Evolutionary conservation across 2,888 invertebrate genomes (phyloP), one percentile per base, ranked within the genome.

Genomic region (Clepsis dumicolana): DNA sequence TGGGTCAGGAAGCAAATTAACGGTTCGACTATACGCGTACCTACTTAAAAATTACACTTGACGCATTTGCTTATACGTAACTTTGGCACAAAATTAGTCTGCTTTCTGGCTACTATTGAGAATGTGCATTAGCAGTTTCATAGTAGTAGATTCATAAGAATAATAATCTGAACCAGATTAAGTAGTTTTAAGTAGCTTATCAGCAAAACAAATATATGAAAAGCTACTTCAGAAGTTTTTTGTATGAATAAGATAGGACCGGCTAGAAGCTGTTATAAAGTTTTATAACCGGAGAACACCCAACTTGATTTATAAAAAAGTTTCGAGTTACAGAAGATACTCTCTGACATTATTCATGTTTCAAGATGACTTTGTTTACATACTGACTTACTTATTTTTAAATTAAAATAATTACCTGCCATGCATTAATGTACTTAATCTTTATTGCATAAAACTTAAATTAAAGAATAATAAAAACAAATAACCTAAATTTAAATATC

Each of bases 221-320:
- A 80, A 83, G 89, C 90, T 89, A 84, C 91, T 86, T 85, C 86
- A 90, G 90, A 80, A 91, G 91, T 88, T 79, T 77, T 77, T 75
- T 84, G 80, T 86, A 77, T 79, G 77, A 75, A 65, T 72, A 72
- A 86, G 91, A 91, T 91, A 90, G 84, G 77, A 79, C 71, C 71
- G 70, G 72, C 72, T 78, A 77, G 82, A 84, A 84, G 84, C 83
- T 82, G 82, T 82, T 80, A 80, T 82, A 83, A 82, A 70, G 71
- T 83, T 77, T 84, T 85, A 84, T 80, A 77, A 65, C 66, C 66
- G 71, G 75, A 73, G 84, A 80, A 79, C 86, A 85, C 88, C 85
- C 86, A 87, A 72, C 80, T 73, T 66, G 84, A 62, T 64, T 60
- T 70, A 70, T 50, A 59, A 68, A 68, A 60, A 68, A 68, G 24